Conservation (phyloP, 2,888 invertebrate species). For the Suillia variegata region DNA sequence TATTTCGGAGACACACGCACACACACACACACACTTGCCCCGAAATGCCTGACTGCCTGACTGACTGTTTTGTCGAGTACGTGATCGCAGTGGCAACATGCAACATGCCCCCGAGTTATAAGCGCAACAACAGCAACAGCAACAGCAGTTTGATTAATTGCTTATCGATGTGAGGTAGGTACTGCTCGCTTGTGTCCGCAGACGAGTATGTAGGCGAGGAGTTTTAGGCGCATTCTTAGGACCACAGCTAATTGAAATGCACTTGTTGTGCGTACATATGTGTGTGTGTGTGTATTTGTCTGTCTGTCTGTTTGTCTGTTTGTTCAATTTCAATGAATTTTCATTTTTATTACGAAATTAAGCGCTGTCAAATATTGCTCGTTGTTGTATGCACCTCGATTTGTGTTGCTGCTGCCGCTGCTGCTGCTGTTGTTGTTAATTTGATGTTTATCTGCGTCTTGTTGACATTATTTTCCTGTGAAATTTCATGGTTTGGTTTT, state of each 20-base stretch:
- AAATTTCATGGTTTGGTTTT: slow-evolving; percentile 1
- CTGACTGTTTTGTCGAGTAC: too few relatives aligned
- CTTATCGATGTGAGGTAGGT: slow-evolving; percentile 27
- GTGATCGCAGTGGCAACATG: background rate
- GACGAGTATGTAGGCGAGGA: background rate
- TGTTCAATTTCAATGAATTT: slow-evolving; percentile 48
- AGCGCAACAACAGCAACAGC: background rate
- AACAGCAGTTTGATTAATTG: slow-evolving; percentile 5
- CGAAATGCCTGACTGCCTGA: background rate
- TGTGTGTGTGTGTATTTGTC: too few relatives aligned
- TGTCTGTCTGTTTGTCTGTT: slow-evolving; percentile 30
- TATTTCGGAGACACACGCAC: slow-evolving; percentile 32
- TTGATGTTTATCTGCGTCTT: slow-evolving; percentile 44
- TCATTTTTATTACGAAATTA: slow-evolving; percentile 50
- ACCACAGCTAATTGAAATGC: slow-evolving; percentile 46
- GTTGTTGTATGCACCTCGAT: too few relatives aligned
- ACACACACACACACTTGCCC: background rate
- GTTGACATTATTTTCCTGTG: slow-evolving; percentile 50
- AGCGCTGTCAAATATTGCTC: too few relatives aligned
- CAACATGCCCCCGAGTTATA: background rate
- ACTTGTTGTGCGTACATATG: too few relatives aligned
- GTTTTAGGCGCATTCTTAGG: slow-evolving; percentile 17
- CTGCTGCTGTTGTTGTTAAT: slow-evolving; percentile 1
- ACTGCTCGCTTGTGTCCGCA: background rate
- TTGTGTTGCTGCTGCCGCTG: background rate